Percentiles rank a stretch among this genome's conserved stretches.
Conservation (phyloP, 2,797 vertebrate genomes). For the Valencia hispanica region DNA sequence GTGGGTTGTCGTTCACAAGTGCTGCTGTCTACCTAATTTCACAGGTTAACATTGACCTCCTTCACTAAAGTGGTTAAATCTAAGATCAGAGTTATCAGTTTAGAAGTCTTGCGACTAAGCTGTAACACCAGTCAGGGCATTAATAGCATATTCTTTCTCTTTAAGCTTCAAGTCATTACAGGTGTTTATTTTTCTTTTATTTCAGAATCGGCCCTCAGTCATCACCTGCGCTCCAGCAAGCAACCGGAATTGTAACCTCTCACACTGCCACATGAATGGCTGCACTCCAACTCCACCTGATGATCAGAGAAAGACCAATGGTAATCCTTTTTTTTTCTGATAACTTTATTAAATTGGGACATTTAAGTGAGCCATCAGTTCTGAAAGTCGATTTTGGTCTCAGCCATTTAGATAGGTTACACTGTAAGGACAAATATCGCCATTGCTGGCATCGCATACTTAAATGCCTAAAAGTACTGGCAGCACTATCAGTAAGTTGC, state of each 20-base stretch:
- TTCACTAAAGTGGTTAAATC: no score
- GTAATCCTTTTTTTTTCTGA: slow-evolving; percentile 47
- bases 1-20: no score
- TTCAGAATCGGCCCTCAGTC: slow-evolving; percentile 95
- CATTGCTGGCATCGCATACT: background rate
- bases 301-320: slow-evolving; percentile 81
- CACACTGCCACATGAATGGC: slow-evolving; percentile 91
- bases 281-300: slow-evolving; percentile 80
- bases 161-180: background rate
- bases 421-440: background rate
- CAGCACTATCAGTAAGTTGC: background rate
- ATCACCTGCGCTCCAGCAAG: slow-evolving; percentile 96
- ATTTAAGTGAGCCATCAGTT: background rate
- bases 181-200: background rate
- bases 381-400: background rate
- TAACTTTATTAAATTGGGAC: background rate
- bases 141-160: background rate
- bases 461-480: no score
- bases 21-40: no score
- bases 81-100: no score
- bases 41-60: no score
- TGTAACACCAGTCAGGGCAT: background rate
- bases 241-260: slow-evolving; percentile 93
- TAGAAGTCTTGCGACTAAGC: no score
- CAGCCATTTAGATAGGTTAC: background rate